Conservation (phyloP, 30 jellyfish, hydroid and myxozoan species). For the Turritopsis dohrnii region DNA sequence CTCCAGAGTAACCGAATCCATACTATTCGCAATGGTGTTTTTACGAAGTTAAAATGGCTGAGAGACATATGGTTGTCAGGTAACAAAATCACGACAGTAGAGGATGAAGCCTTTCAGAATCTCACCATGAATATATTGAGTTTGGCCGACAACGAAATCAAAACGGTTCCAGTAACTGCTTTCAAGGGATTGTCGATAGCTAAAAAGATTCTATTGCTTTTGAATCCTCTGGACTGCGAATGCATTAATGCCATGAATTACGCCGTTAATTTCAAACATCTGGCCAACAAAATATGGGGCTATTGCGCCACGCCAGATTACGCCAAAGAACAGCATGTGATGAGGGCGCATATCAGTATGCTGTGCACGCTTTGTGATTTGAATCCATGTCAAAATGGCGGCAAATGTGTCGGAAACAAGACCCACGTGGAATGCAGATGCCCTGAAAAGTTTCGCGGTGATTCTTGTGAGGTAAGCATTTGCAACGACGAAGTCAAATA, state of each 20-base stretch:
- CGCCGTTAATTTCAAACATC: neutral
- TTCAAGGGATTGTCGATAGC: slow-evolving; percentile 1
- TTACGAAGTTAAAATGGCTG: slow-evolving; percentile 15
- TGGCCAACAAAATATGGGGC: slow-evolving; percentile 17
- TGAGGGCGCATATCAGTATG: slow-evolving; percentile 8
- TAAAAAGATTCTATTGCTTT: neutral
- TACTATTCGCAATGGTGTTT: slow-evolving; percentile 6
- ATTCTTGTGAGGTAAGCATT: slow-evolving; percentile 12
- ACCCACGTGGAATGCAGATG: slow-evolving; percentile 11
- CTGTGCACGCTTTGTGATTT: slow-evolving; percentile 17
- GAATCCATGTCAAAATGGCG: slow-evolving; percentile 13
- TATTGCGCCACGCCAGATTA: slow-evolving; percentile 14
- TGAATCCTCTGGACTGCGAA: slow-evolving; percentile 15
- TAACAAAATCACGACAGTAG: neutral
- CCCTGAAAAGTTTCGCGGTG: slow-evolving; percentile 4
- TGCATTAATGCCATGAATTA: slow-evolving; percentile 18
- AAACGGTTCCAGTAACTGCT: slow-evolving; percentile 5
- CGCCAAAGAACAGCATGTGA: neutral
- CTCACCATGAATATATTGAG: neutral
- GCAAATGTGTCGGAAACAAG: slow-evolving; percentile 13
- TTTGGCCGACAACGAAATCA: neutral
- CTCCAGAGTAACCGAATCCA: neutral
- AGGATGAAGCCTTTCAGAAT: neutral
- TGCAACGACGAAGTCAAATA: neutral
- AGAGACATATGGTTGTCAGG: slow-evolving; percentile 6